A percentile compares a stretch with the other conserved stretches of the same genome.
phyloP scores from a whole-genome alignment of 2,113 vertebrate genomes.

The Thryonomys swinderianus region DNA sequence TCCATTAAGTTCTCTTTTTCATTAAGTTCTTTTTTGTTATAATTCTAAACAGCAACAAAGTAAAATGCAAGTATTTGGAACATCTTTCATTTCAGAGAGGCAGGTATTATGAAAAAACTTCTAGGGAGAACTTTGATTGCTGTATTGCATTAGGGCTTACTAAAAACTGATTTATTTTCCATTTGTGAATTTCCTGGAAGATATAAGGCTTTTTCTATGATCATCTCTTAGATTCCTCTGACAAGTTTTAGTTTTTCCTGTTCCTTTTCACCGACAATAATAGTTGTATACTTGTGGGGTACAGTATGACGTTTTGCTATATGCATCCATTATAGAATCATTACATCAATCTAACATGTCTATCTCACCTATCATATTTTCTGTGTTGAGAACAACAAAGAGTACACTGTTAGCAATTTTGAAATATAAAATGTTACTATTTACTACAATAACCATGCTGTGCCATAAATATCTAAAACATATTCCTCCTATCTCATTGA shows the following conservation, averaged over 20 bases:
- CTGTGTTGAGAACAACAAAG: background rate
- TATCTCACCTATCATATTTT: background rate
- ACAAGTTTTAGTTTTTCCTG: background rate
- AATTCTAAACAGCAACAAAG: background rate
- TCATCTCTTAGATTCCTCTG: background rate
- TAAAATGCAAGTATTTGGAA: background rate
- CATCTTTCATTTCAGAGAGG: slow-evolving; percentile 41
- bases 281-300: background rate
- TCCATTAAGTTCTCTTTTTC: slow-evolving; percentile 21
- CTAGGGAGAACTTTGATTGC: background rate
- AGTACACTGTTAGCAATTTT: background rate
- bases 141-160: background rate
- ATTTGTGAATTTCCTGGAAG: slow-evolving; percentile 18
- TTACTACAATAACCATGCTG: background rate
- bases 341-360: too few species aligned
- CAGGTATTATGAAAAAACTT: background rate
- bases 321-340: background rate
- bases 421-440: background rate
- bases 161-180: slow-evolving; percentile 2
- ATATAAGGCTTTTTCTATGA: background rate
- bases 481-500: background rate
- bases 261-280: background rate
- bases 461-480: background rate
- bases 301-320: background rate
- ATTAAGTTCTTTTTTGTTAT: slow-evolving; percentile 3